Base-by-base conservation (phyloP, 2,888 invertebrate species). In the Poecilobothrus nobilitatus region DNA sequence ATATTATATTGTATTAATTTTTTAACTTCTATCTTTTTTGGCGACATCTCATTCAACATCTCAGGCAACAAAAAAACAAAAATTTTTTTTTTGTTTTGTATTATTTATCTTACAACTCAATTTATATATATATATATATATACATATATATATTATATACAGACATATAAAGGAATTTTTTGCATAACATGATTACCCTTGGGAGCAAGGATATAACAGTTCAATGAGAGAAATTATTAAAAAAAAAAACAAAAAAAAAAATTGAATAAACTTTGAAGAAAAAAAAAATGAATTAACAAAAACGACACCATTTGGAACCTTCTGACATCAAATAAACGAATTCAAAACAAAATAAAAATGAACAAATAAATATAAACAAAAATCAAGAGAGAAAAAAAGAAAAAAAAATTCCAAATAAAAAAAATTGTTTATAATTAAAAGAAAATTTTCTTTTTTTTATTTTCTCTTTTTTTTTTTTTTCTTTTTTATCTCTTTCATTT, bases 371-470 rank as follows among this genome's bases (percentile, higher is more conserved):
- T n/a, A n/a, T n/a, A n/a, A n/a, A n/a, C n/a, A n/a, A n/a, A n/a
- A n/a, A n/a, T n/a, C n/a, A n/a, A n/a, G n/a, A n/a, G n/a, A n/a
- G n/a, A n/a, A n/a, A n/a, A n/a, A n/a, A n/a, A n/a, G n/a, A n/a
- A n/a, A n/a, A n/a, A n/a, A n/a, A n/a, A n/a, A n/a, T n/a, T n/a
- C n/a, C n/a, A n/a, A n/a, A n/a, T n/a, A n/a, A n/a, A 53, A 53
- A 53, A 53, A 53, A 53, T 18, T 53, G 53, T 53, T 53, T 53
- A 53, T 53, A 53, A 53, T 53, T 53, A 53, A 53, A 53, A 53
- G 41, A 41, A 41, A 41, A 41, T 41, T 41, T 41, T 53, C 18
- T 53, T 53, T 53, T 53, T 53, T 53, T 53, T 53, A 3, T 18
- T 53, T 53, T n/a, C 1, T 53, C n/a, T 53, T 18, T 53, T 6